Percentiles rank a stretch among this genome's conserved stretches.
phyloP scores from a whole-genome alignment of 2,888 invertebrate species.

The Pomacea canaliculata region DNA sequence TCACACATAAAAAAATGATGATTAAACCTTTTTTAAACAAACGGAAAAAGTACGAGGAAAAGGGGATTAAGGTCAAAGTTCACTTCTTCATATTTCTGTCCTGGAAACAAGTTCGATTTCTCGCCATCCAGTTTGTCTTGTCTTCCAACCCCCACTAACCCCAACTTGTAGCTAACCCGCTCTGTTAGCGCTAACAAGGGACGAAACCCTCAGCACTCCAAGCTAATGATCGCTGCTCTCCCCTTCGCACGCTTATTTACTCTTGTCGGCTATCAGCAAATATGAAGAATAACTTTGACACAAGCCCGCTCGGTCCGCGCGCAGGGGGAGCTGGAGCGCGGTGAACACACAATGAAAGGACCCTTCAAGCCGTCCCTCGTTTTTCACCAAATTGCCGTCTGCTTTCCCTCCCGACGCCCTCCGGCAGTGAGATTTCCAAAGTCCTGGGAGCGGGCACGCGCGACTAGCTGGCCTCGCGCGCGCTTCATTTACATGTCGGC shows the following conservation, averaged over 20 bases:
- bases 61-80: not conserved
- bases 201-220: not conserved
- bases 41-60: not conserved
- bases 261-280: slow-evolving; percentile 10
- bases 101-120: not conserved
- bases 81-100: not conserved
- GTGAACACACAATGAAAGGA: slow-evolving; percentile 12
- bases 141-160: no score
- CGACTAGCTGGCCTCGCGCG: slow-evolving; percentile 11
- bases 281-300: slow-evolving; percentile 16
- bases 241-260: slow-evolving; percentile 5
- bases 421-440: slow-evolving; percentile 6
- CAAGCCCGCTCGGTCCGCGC: slow-evolving; percentile 5
- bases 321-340: slow-evolving; percentile 7
- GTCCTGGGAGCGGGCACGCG: slow-evolving; percentile 8
- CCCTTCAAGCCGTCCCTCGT: slow-evolving; percentile 4
- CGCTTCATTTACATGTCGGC: slow-evolving; percentile 26
- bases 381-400: slow-evolving; percentile 26
- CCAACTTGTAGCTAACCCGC: no score
- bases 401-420: slow-evolving; percentile 14
- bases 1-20: no score
- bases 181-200: not conserved
- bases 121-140: not conserved
- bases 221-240: slow-evolving; percentile 1
- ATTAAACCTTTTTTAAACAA: not conserved